Conservation (phyloP, 37 sponge, comb jelly and placozoan species). For the Tethya wilhelma region DNA sequence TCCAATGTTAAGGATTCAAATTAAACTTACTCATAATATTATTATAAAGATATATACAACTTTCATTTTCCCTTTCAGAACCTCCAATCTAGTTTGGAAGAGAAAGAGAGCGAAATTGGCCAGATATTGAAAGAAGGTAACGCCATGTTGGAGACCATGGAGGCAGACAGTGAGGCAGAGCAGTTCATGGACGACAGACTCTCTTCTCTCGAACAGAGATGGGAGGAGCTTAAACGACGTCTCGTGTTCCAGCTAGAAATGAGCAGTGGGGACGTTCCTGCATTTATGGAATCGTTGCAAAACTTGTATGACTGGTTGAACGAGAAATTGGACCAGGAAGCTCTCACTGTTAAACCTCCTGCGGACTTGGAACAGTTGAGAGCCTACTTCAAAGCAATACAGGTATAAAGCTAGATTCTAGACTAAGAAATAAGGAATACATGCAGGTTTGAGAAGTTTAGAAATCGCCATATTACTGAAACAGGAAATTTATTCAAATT, state of each 20-base stretch:
- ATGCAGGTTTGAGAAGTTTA: too few species aligned
- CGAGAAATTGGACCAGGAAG: slow-evolving; percentile 6
- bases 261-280: neutral
- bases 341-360: slow-evolving; percentile 25
- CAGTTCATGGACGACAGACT: slow-evolving; percentile 7
- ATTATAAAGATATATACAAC: too few species aligned
- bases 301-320: slow-evolving; percentile 28
- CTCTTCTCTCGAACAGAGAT: slow-evolving; percentile 2
- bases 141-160: slow-evolving; percentile 4
- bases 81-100: neutral
- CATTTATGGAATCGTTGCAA: neutral
- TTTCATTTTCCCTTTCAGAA: neutral
- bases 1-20: too few species aligned
- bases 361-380: slow-evolving; percentile 13
- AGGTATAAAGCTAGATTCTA: too few species aligned
- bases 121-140: slow-evolving; percentile 6
- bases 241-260: slow-evolving; percentile 33
- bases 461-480: too few species aligned
- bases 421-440: too few species aligned
- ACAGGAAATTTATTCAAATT: too few species aligned
- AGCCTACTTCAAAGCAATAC: neutral
- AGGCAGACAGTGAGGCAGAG: slow-evolving; percentile 18
- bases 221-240: slow-evolving; percentile 16
- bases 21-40: too few species aligned
- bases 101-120: neutral